Evolutionary conservation across 2,797 vertebrate species (phyloP), one percentile per base, ranked within the genome.

Genomic region (Rallus crepitans): DNA sequence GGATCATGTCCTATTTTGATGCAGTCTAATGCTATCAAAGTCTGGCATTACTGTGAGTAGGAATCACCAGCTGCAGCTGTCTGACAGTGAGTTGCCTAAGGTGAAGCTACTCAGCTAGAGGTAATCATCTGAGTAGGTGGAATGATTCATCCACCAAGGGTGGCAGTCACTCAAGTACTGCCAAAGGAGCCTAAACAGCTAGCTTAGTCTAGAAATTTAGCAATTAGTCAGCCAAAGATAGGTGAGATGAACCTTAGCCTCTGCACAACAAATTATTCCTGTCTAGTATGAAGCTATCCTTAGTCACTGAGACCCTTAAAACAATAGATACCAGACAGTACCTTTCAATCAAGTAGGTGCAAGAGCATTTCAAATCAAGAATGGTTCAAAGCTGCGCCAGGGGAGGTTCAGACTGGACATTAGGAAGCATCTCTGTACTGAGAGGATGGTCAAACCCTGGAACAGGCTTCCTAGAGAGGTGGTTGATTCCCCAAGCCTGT

Each of bases 401-500:
- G 9, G 5, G 1, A 56, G 9, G 6, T 25, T 57, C 39, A 30
- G 25, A 30, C 24, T 69, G 60, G 15, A 50, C 15, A 15, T 25
- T 4, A 40, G 10, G 37, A 60, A 88, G 7, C 4, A 50, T 82
- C 86, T 86, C 5, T 72, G 72, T 86, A 35, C 28, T 1, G 4
- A 65, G 16, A 56, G 8, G 0, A 7, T 48, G 18, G 5, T 19
- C 50, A 71, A 60, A 27, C 12, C 20, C 30, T 66, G 57, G 9
- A 75, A 75, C 28, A 64, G 21, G 18, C 14, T 89, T 65, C 8
- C 47, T 42, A 20, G 45, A 25, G 21, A 52, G 16, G 12, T n/a
- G 18, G 2, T 31, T 0, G 0, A 48, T 79, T 12, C 4, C 40
- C 30, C 9, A 33, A 42, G 8, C 4, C 30, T 56, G 7, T 27